A percentile compares a stretch with the other conserved stretches of the same genome.
These are phyloP conservation scores for Cactoblastis cactorum DNA, from an alignment of 2,888 invertebrate species.

Conservation along the genomic window DNA sequence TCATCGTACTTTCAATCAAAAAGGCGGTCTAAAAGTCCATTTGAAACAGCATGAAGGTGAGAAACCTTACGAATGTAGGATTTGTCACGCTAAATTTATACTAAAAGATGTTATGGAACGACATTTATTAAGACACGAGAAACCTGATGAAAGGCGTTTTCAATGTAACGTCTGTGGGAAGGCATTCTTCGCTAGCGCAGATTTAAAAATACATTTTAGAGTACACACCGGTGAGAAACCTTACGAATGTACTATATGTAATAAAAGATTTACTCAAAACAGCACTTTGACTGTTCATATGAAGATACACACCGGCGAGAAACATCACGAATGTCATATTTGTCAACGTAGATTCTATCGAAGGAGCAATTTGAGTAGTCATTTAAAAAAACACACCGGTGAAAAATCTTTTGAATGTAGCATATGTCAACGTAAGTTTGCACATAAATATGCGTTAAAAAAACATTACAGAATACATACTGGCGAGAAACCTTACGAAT, in stretches of 20 bases:
- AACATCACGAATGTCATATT: not conserved
- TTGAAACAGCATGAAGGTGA: not conserved
- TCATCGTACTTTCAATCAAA: not conserved
- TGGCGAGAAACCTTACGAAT: slow-evolving; percentile 2
- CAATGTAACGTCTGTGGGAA: not conserved
- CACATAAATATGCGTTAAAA: not conserved
- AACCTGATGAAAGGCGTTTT: not conserved
- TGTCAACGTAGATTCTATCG: not conserved
- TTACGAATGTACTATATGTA: too few relatives aligned
- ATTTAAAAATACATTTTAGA: slow-evolving; percentile 17
- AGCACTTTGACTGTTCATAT: slow-evolving; percentile 1
- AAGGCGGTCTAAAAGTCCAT: not conserved
- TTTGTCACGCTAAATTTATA: slow-evolving; percentile 1
- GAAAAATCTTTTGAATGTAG: slow-evolving; percentile 6
- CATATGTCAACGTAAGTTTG: slow-evolving; percentile 6
- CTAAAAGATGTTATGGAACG: not conserved
- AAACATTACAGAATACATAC: slow-evolving; percentile 6
- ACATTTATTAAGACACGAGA: not conserved
- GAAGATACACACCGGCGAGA: slow-evolving; percentile 7
- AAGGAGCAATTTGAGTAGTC: not conserved
- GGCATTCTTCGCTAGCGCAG: too few relatives aligned
- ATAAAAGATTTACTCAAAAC: slow-evolving; percentile 8
- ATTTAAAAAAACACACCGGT: slow-evolving; percentile 4
- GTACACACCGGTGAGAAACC: slow-evolving; percentile 16
- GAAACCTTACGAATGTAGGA: slow-evolving; percentile 5